Evolutionary conservation across 2,888 invertebrate species (phyloP).

Genomic region (Caenorhabditis sp.): DNA sequence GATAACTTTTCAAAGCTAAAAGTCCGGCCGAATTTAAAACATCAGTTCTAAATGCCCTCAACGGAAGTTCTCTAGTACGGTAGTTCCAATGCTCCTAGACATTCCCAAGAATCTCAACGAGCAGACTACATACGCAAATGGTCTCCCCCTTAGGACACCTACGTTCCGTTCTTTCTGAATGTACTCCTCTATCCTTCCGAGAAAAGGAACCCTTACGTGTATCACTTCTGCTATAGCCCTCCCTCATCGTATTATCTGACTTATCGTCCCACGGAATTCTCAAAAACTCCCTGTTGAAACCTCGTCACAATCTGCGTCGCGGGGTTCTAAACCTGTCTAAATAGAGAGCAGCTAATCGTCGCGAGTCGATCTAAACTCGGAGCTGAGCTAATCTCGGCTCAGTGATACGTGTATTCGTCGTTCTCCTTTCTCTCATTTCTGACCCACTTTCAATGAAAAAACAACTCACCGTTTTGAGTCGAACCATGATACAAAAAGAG

Average conservation of each 20-base stretch:
- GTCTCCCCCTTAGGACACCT: neutral
- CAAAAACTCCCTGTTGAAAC: conserved; percentile 10
- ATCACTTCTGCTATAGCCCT: neutral
- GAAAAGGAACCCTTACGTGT: conserved; percentile 1
- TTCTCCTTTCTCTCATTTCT: neutral
- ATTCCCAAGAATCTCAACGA: neutral
- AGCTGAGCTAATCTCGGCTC: conserved; percentile 26
- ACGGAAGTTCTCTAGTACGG: conserved; percentile 10
- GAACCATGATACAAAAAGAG: conserved; percentile 15
- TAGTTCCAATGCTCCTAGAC: conserved; percentile 3
- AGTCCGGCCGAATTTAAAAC: neutral
- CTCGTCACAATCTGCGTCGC: conserved; percentile 18
- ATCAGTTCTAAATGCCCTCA: neutral
- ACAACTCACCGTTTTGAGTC: conserved; percentile 17
- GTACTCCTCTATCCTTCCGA: conserved; percentile 9
- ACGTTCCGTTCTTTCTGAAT: neutral
- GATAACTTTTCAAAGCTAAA: neutral
- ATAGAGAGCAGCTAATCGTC: conserved; percentile 7
- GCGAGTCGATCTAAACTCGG: neutral
- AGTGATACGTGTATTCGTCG: neutral
- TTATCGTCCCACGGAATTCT: conserved; percentile 32
- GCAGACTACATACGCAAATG: neutral
- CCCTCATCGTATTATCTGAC: conserved; percentile 13
- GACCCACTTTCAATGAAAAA: neutral
- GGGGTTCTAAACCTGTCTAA: conserved; percentile 21